Evolutionary conservation across 2,113 vertebrate genomes (phyloP).

Genomic region (Tragelaphus buxtoni): DNA sequence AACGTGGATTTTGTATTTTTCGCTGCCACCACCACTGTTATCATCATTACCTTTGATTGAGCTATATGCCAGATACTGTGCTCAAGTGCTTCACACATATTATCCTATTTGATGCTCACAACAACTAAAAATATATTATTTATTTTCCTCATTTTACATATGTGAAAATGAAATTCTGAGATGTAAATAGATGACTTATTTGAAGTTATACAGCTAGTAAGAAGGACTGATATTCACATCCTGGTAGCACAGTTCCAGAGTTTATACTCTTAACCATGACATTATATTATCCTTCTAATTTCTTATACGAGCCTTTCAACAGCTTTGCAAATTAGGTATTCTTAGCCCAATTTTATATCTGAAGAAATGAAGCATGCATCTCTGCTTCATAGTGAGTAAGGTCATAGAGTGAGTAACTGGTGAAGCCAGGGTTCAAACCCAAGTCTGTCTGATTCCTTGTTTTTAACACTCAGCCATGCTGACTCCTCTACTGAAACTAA

Average conservation of each 20-base stretch:
- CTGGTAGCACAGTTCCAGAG: neutral
- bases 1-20: neutral
- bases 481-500: neutral
- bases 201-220: slow-evolving; percentile 6
- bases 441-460: neutral
- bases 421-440: slow-evolving; percentile 24
- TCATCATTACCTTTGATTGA: slow-evolving; percentile 16
- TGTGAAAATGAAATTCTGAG: slow-evolving; percentile 33
- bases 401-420: neutral
- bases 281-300: neutral
- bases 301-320: neutral
- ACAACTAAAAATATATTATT: slow-evolving; percentile 1
- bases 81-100: slow-evolving; percentile 21
- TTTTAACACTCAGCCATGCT: neutral
- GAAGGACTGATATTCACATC: slow-evolving; percentile 21
- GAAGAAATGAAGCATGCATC: slow-evolving; percentile 1
- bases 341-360: slow-evolving; percentile 9
- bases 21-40: neutral
- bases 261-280: neutral
- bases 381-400: neutral
- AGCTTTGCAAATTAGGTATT: neutral
- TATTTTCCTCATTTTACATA: slow-evolving; percentile 45
- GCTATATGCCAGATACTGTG: neutral
- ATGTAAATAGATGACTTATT: neutral
- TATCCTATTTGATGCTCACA: slow-evolving; percentile 6